Evolutionary conservation across 2,888 invertebrate genomes (phyloP).

Genomic region (Netelia fuscicornis): DNA sequence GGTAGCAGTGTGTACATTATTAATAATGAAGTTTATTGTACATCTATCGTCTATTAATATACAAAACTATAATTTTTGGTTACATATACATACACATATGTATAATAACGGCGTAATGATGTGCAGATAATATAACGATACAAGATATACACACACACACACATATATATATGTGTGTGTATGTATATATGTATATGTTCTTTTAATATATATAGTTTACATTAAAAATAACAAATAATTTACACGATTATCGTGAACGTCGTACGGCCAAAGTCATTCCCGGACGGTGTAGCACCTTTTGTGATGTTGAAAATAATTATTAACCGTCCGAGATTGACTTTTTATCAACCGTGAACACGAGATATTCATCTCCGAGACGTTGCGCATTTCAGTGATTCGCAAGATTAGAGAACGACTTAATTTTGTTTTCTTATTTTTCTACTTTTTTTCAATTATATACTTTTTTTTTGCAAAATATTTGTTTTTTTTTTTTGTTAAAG

Average conservation of each 20-base stretch:
- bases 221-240: conserved; percentile 81
- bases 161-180: conserved; percentile 70
- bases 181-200: conserved; percentile 59
- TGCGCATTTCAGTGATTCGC: conserved; percentile 41
- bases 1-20: conserved; percentile 36
- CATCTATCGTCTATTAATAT: conserved; percentile 82
- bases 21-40: conserved; percentile 81
- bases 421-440: neutral
- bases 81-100: conserved; percentile 79
- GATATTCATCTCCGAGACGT: conserved; percentile 35
- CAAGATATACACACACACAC: conserved; percentile 66
- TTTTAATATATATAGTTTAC: conserved; percentile 67
- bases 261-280: conserved; percentile 69
- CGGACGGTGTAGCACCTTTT: conserved; percentile 77
- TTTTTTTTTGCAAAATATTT: too few species aligned
- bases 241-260: conserved; percentile 74
- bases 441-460: too few species aligned
- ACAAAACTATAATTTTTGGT: conserved; percentile 84
- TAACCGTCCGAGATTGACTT: conserved; percentile 70
- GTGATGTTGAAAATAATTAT: conserved; percentile 75
- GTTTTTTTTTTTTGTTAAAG: conserved; percentile 32
- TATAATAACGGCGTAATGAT: conserved; percentile 74
- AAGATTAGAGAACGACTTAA: conserved; percentile 7
- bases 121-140: conserved; percentile 76
- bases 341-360: conserved; percentile 27